A percentile compares a stretch with the other conserved stretches of the same genome.
phyloP scores from a whole-genome alignment of 2,113 vertebrate genomes.

The Eubucco bourcierii region DNA sequence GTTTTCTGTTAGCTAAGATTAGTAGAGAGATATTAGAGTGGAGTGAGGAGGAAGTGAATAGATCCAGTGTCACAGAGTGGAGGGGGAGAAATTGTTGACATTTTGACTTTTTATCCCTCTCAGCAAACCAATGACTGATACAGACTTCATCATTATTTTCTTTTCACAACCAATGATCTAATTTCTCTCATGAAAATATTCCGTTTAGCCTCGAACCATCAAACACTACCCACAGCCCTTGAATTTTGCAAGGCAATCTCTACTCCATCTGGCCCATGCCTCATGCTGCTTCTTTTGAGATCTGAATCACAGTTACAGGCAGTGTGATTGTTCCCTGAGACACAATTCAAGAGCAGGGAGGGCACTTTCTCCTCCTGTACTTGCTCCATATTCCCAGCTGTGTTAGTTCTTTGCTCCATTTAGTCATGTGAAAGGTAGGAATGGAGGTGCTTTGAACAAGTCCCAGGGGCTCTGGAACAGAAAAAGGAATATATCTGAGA shows the following conservation, averaged over 20 bases:
- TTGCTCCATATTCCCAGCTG: neutral
- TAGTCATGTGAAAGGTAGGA: constrained; percentile 30
- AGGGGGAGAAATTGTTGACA: too few relatives aligned
- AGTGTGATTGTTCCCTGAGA: neutral
- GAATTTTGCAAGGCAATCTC: neutral
- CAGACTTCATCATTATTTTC: too few relatives aligned
- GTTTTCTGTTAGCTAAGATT: too few relatives aligned
- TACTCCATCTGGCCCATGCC: neutral
- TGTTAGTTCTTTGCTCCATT: constrained; percentile 8
- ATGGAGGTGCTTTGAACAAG: constrained; percentile 33
- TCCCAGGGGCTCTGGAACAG: constrained; percentile 41
- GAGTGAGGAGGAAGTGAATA: too few relatives aligned
- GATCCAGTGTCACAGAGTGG: too few relatives aligned
- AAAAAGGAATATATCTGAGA: constrained; percentile 45
- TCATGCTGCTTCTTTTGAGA: constrained; percentile 1
- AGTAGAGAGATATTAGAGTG: too few relatives aligned
- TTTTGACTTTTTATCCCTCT: too few relatives aligned
- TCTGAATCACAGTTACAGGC: neutral
- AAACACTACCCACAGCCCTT: neutral
- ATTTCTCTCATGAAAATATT: too few relatives aligned
- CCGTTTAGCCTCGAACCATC: too few relatives aligned
- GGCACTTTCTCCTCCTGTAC: neutral
- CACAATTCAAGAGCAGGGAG: neutral
- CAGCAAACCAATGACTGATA: too few relatives aligned
- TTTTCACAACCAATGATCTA: too few relatives aligned